Percentiles rank a stretch among this genome's conserved stretches.
These are phyloP conservation scores for Anarhynchus alexandrinus DNA, from an alignment of 2,113 vertebrate genomes.

Conservation along the genomic window DNA sequence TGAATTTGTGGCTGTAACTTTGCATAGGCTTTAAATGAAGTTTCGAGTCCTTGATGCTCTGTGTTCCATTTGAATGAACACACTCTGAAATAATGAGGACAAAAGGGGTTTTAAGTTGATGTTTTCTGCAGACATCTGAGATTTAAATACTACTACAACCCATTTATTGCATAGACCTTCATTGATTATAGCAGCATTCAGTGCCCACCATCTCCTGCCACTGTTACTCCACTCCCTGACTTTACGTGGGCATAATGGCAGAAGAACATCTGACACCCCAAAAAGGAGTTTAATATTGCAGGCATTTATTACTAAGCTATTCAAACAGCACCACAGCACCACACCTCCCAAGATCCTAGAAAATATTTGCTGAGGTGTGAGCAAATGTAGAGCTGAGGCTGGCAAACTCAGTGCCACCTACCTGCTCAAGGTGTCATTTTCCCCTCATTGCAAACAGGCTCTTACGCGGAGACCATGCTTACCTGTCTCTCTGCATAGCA, in stretches of 20 bases:
- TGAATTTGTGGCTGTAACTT: not conserved
- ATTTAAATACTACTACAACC: not conserved
- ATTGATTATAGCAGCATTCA: not conserved
- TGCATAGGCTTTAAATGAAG: not conserved
- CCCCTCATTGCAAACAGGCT: not conserved
- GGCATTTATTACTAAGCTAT: not conserved
- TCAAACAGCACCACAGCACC: too few species aligned
- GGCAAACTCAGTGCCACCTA: not conserved
- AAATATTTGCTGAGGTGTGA: not conserved
- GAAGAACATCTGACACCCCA: not conserved
- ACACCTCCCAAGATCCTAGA: not conserved
- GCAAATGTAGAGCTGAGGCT: not conserved
- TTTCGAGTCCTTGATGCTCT: not conserved
- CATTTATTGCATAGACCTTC: not conserved
- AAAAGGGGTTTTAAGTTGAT: not conserved
- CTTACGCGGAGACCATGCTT: not conserved
- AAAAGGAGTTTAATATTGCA: not conserved
- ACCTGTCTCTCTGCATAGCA: not conserved
- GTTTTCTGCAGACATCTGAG: not conserved
- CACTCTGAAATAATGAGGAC: not conserved
- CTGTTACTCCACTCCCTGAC: not conserved
- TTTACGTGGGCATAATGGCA: not conserved
- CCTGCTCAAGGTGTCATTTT: not conserved
- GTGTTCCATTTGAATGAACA: not conserved
- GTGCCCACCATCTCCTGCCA: not conserved